Conservation (phyloP, 1,140 invertebrate species). For the Tetraneura akinire region DNA sequence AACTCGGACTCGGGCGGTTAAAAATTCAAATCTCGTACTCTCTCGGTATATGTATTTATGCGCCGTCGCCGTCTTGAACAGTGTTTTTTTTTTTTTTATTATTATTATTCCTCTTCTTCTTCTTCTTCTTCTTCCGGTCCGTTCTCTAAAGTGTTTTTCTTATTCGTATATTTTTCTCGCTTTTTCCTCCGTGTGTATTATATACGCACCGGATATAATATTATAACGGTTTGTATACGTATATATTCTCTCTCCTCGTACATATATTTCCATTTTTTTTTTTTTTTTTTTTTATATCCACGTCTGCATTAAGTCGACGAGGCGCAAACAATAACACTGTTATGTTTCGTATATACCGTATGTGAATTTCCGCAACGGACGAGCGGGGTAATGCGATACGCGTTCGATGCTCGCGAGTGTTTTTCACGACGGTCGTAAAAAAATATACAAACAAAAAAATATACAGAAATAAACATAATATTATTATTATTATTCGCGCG, state of each 20-base stretch:
- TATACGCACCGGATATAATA: not conserved
- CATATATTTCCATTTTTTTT: too few species aligned
- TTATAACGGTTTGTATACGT: not conserved
- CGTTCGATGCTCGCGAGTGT: not conserved
- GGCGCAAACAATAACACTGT: not conserved
- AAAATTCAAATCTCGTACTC: constrained; percentile 33
- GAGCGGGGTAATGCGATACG: constrained; percentile 16
- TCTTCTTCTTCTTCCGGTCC: not conserved
- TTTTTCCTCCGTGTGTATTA: not conserved
- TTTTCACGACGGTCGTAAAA: constrained; percentile 26
- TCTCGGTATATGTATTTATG: not conserved
- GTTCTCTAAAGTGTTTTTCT: constrained; percentile 29
- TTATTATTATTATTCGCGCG: not conserved
- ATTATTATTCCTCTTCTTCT: too few species aligned
- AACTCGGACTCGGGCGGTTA: not conserved
- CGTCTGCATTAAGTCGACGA: constrained; percentile 40
- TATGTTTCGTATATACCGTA: not conserved
- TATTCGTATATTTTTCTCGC: not conserved
- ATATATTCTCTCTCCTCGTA: not conserved
- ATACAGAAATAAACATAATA: not conserved
- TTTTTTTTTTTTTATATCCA: not conserved
- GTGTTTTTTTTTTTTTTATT: too few species aligned
- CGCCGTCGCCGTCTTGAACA: too few species aligned
- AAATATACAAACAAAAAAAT: not conserved
- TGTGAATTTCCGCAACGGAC: not conserved